Percentiles rank a stretch among this genome's conserved stretches.
Conservation (phyloP, 2,888 invertebrate genomes). For the Limnephilus marmoratus region DNA sequence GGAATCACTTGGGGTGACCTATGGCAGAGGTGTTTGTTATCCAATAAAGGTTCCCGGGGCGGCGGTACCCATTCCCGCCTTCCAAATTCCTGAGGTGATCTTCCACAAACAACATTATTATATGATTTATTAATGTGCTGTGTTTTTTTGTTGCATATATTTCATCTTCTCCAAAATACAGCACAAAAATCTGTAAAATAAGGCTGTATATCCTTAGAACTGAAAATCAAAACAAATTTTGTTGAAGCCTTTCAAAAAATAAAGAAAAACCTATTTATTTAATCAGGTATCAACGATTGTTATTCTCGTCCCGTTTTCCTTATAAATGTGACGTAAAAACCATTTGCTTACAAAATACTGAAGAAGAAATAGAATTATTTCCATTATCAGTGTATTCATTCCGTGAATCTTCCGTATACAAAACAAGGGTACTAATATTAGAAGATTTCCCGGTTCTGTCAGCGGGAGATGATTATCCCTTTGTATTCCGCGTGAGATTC, state of each 20-base stretch:
- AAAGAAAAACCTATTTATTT: neutral
- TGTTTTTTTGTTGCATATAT: too few relatives aligned
- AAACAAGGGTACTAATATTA: neutral
- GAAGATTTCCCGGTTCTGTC: slow-evolving; percentile 7
- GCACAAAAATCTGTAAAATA: neutral
- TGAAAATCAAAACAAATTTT: neutral
- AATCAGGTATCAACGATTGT: neutral
- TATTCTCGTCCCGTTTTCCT: neutral
- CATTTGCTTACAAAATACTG: neutral
- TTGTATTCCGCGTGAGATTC: slow-evolving; percentile 26
- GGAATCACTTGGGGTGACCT: too few relatives aligned
- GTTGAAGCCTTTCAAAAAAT: neutral
- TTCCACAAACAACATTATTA: too few relatives aligned
- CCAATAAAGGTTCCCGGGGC: too few relatives aligned
- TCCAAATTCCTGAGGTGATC: too few relatives aligned
- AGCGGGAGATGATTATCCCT: slow-evolving; percentile 24
- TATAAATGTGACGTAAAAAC: neutral
- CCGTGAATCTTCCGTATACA: neutral
- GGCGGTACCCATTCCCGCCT: too few relatives aligned
- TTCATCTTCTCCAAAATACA: neutral
- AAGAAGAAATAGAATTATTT: neutral
- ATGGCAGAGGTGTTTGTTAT: too few relatives aligned
- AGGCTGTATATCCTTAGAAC: neutral
- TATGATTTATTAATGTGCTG: too few relatives aligned
- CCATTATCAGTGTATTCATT: slow-evolving; percentile 2